Evolutionary conservation across 2,113 vertebrate species (phyloP).

Genomic region (Sisor rabdophorus): DNA sequence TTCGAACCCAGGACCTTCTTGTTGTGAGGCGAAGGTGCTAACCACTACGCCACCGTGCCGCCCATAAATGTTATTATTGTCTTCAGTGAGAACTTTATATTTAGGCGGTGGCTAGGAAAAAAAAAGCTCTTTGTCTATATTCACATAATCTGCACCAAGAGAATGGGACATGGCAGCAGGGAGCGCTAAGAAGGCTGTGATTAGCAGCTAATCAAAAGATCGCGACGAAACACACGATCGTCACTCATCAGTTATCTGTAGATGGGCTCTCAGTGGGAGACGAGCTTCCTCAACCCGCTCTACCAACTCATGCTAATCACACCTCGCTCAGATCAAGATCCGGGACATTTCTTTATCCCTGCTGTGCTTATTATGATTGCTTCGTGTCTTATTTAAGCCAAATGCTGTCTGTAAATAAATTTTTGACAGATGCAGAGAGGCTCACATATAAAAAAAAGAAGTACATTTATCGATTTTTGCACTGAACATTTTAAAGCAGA

Average conservation of each 20-base stretch:
- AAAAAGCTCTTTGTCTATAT: neutral
- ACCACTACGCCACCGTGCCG: no score
- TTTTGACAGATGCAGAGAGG: slow-evolving; percentile 2
- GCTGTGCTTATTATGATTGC: slow-evolving; percentile 22
- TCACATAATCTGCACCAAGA: neutral
- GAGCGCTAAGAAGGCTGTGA: neutral
- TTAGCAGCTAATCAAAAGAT: slow-evolving; percentile 31
- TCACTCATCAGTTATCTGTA: neutral
- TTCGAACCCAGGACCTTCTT: no score
- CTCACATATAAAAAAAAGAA: slow-evolving; percentile 14
- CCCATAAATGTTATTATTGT: no score
- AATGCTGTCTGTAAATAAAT: slow-evolving; percentile 13
- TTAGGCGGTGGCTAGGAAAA: neutral
- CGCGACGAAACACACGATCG: neutral
- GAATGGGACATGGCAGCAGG: neutral
- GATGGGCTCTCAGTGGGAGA: slow-evolving; percentile 2
- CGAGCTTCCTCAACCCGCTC: slow-evolving; percentile 5
- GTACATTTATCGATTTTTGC: neutral
- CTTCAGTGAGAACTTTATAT: no score
- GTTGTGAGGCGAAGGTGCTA: no score
- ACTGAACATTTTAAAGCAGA: no score
- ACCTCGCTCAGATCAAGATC: slow-evolving; percentile 8
- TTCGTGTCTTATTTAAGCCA: neutral
- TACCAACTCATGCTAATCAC: slow-evolving; percentile 22
- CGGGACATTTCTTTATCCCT: neutral